Evolutionary conservation across 2,113 vertebrate species (phyloP), one percentile per base, ranked within the genome.

Genomic region (Furnarius figulus): DNA sequence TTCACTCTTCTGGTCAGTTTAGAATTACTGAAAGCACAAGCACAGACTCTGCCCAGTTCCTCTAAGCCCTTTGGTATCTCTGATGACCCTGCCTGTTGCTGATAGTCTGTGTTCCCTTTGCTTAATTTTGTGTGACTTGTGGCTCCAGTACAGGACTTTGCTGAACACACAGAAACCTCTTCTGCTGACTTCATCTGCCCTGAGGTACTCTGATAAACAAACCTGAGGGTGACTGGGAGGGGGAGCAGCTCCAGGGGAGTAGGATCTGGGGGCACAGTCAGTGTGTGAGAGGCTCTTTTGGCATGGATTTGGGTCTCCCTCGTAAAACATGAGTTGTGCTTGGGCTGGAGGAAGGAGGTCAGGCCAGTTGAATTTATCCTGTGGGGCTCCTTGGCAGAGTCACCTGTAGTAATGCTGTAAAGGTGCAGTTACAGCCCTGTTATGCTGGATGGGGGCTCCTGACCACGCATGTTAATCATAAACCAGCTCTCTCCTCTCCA

Each of bases 261-360:
- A 56, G 33, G 15, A 15, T 40, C 39, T 28, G 49, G 15, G 25
- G 30, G 4, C 5, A 1, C 11, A 2, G 7, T 1, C 4, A 7
- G 14, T 33, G 58, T 35, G 50, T 30, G 5, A 3, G 12, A 23
- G 8, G 40, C 25, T 39, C 37, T 31, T 44, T 49, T 27, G 21
- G 37, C 68, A 19, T 70, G 22, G 25, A 2, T 31, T 66, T 2
- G 8, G 53, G 31, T 58, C 4, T 42, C 9, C 42, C 27, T 49
- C n/a, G 16, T 31, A 7, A 55, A 71, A n/a, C 0, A 0, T 8
- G 18, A 39, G 5, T 12, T 35, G 16, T 65, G 62, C 85, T 49
- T 23, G 46, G 35, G 4, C 35, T 37, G 79, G 40, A 84, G 75
- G 90, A 52, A 72, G 65, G 65, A 70, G 71, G 23, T 52, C 18